Evolutionary conservation across 1,140 invertebrate genomes (phyloP).

Genomic region (Lordiphosa collinella): DNA sequence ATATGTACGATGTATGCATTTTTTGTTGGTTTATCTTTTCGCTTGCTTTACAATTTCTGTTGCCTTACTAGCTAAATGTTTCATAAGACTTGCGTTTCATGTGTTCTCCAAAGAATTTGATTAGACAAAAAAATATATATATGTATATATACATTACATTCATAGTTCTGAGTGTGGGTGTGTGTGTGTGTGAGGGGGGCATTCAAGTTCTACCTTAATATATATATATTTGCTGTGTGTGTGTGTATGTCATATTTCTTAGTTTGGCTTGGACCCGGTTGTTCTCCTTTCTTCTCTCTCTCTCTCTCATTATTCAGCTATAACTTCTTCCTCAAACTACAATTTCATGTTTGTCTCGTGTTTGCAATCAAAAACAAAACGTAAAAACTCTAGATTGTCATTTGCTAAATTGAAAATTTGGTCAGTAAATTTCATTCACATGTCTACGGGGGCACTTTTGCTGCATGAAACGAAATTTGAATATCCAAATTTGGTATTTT

Average conservation of each 20-base stretch:
- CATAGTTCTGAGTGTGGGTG: slow-evolving; percentile 1
- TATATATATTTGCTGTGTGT: slow-evolving; percentile 13
- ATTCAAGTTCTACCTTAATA: slow-evolving; percentile 18
- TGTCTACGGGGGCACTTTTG: slow-evolving; percentile 8
- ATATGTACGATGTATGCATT: slow-evolving; percentile 3
- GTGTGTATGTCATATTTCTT: slow-evolving; percentile 17
- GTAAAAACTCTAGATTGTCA: slow-evolving; percentile 62
- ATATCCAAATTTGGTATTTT: slow-evolving; percentile 2
- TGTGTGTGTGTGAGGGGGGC: slow-evolving; percentile 14
- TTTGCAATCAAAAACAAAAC: background rate
- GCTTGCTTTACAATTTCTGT: slow-evolving; percentile 56
- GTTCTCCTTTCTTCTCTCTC: too few relatives aligned
- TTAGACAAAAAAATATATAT: slow-evolving; percentile 63
- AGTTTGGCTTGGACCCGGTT: slow-evolving; percentile 72
- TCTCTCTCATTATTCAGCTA: slow-evolving; percentile 4
- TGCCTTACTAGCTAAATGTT: slow-evolving; percentile 64
- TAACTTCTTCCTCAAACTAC: slow-evolving; percentile 45
- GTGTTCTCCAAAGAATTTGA: slow-evolving; percentile 55
- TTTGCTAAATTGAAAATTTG: slow-evolving; percentile 48
- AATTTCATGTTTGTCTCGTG: slow-evolving; percentile 51
- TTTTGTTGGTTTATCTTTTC: slow-evolving; percentile 12
- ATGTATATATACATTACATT: slow-evolving; percentile 19
- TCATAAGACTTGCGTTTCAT: slow-evolving; percentile 78
- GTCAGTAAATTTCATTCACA: slow-evolving; percentile 7
- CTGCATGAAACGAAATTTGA: slow-evolving; percentile 7